Conservation (phyloP, 2,797 vertebrate species). For the Parambassis ranga region DNA sequence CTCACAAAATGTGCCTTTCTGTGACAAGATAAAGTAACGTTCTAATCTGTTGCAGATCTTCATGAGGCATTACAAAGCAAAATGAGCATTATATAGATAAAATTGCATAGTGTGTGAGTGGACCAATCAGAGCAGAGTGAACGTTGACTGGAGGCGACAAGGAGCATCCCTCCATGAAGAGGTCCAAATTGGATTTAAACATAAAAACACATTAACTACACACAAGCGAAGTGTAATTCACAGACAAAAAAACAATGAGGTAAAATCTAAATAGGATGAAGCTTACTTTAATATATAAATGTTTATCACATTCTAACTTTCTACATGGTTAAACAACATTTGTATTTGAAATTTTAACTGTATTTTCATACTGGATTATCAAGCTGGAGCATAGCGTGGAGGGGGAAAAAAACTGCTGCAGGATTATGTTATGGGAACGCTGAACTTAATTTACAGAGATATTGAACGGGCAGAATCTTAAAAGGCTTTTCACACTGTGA, state of each 20-base stretch:
- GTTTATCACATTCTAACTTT: not conserved
- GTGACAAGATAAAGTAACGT: too few species aligned
- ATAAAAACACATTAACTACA: too few species aligned
- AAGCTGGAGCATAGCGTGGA: not conserved
- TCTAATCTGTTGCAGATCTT: too few species aligned
- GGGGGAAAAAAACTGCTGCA: not conserved
- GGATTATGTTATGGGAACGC: not conserved
- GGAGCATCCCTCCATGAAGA: too few species aligned
- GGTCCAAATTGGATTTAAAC: too few species aligned
- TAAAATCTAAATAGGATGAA: not conserved
- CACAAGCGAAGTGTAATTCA: not conserved
- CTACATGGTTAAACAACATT: not conserved
- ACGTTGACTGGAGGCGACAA: too few species aligned
- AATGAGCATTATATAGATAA: too few species aligned
- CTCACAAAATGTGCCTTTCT: too few species aligned
- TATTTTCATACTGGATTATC: constrained; percentile 9
- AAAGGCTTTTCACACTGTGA: constrained; percentile 73
- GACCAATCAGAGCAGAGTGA: too few species aligned
- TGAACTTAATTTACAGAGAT: constrained; percentile 47
- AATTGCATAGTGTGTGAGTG: too few species aligned
- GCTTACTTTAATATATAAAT: not conserved
- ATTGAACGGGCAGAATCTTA: constrained; percentile 45
- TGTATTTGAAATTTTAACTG: not conserved
- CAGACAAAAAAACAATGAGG: not conserved
- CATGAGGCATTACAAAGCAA: too few species aligned